These are phyloP conservation scores for Trissolcus brochymenae DNA, from an alignment of 2,888 invertebrate genomes.

Conservation along the genomic window DNA sequence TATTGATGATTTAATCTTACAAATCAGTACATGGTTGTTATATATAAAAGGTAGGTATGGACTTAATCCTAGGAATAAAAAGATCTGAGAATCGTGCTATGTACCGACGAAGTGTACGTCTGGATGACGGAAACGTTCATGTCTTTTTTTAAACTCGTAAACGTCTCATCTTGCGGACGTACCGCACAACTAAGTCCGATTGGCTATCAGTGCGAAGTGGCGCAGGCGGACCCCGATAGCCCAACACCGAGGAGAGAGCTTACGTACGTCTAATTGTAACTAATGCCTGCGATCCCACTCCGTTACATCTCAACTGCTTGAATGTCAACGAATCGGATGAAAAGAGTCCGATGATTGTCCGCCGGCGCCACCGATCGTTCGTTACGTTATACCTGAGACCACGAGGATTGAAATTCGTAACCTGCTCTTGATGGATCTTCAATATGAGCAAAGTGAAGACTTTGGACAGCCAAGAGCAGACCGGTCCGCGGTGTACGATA, in stretches of 20 bases:
- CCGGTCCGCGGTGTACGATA: slow-evolving; percentile 11
- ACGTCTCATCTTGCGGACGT: slow-evolving; percentile 73
- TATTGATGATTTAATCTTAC: slow-evolving; percentile 68
- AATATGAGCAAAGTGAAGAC: background rate
- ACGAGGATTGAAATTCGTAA: slow-evolving; percentile 2
- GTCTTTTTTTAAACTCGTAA: background rate
- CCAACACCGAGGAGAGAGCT: slow-evolving; percentile 61
- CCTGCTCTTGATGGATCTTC: background rate
- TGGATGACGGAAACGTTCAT: slow-evolving; percentile 72
- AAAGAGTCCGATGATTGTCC: slow-evolving; percentile 43
- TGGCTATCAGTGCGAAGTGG: slow-evolving; percentile 59
- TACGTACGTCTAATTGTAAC: slow-evolving; percentile 50
- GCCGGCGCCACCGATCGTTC: slow-evolving; percentile 61
- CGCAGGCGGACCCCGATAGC: slow-evolving; percentile 64
- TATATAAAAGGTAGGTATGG: slow-evolving; percentile 55
- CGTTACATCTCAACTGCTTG: background rate
- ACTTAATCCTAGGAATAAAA: slow-evolving; percentile 48
- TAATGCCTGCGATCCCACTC: slow-evolving; percentile 64
- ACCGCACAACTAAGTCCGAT: slow-evolving; percentile 61
- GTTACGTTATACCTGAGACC: slow-evolving; percentile 10
- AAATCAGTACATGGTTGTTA: slow-evolving; percentile 63
- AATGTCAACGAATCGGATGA: slow-evolving; percentile 28
- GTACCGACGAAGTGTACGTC: slow-evolving; percentile 63
- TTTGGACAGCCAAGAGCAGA: slow-evolving; percentile 8
- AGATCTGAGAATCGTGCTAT: slow-evolving; percentile 50